Percentiles rank a stretch among this genome's conserved stretches.
phyloP scores from a whole-genome alignment of 2,113 vertebrate species.

The Probosciger aterrimus region DNA sequence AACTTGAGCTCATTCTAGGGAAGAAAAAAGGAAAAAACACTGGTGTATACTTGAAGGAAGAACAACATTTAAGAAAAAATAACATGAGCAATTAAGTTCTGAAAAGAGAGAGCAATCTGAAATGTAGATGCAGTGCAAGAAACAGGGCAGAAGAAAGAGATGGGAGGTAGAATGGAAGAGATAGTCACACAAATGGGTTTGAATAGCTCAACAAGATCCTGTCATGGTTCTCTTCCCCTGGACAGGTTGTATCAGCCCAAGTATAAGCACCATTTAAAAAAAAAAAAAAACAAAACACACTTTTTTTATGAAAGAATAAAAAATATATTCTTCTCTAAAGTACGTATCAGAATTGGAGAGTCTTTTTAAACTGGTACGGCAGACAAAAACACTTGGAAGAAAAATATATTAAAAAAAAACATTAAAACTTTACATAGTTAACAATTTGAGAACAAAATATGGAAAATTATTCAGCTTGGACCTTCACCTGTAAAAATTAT shows the following conservation, averaged over 20 bases:
- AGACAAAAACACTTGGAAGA: not conserved
- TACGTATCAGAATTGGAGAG: not conserved
- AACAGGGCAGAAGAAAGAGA: not conserved
- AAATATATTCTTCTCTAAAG: not conserved
- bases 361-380: not conserved
- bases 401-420: not conserved
- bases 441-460: not conserved
- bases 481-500: not conserved
- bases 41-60: not conserved
- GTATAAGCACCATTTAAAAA: not conserved
- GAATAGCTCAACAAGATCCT: not conserved
- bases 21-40: not conserved
- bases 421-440: not conserved
- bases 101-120: not conserved
- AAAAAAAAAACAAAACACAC: not conserved
- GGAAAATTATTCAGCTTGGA: not conserved
- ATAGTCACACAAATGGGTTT: fast-evolving
- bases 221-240: not conserved
- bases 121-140: not conserved
- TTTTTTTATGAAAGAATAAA: not conserved
- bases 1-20: not conserved
- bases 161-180: not conserved
- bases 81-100: not conserved
- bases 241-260: not conserved
- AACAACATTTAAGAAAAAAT: not conserved